These are phyloP conservation scores for Hassar affinis DNA, from an alignment of 2,113 vertebrate genomes.

Conservation along the genomic window DNA sequence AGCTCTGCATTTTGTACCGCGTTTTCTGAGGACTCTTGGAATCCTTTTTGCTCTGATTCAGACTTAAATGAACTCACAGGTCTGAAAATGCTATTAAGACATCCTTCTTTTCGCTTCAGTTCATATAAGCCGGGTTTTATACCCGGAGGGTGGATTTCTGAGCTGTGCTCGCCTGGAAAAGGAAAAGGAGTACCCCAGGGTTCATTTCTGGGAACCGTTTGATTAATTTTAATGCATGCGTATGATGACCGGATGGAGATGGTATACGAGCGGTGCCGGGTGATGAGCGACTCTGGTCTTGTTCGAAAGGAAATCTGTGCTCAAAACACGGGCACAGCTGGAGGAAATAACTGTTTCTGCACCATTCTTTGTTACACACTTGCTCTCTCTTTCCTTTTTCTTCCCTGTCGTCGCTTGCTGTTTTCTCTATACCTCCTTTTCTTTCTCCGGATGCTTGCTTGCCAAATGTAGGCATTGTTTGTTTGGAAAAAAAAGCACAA, in stretches of 20 bases:
- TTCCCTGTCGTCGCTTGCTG: background rate
- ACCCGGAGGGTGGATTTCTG: background rate
- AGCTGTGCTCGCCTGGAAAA: background rate
- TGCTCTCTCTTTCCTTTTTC: background rate
- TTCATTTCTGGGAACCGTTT: background rate
- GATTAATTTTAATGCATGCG: background rate
- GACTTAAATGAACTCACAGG: background rate
- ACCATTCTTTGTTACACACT: slow-evolving; percentile 7
- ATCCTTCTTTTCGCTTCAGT: background rate
- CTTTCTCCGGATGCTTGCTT: background rate
- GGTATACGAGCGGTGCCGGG: background rate
- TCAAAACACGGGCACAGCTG: background rate
- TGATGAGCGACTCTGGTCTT: background rate
- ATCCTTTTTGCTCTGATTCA: background rate
- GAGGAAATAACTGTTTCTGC: background rate
- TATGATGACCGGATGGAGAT: background rate
- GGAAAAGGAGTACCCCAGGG: slow-evolving; percentile 2
- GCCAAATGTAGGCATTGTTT: slow-evolving; percentile 23
- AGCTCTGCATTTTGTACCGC: background rate
- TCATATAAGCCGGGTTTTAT: background rate
- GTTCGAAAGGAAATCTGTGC: background rate
- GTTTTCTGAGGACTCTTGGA: background rate
- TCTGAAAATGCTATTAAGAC: background rate
- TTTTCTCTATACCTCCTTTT: background rate
- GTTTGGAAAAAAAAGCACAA: background rate